Conservation (phyloP, 2,113 vertebrate species). For the Excalfactoria chinensis region DNA sequence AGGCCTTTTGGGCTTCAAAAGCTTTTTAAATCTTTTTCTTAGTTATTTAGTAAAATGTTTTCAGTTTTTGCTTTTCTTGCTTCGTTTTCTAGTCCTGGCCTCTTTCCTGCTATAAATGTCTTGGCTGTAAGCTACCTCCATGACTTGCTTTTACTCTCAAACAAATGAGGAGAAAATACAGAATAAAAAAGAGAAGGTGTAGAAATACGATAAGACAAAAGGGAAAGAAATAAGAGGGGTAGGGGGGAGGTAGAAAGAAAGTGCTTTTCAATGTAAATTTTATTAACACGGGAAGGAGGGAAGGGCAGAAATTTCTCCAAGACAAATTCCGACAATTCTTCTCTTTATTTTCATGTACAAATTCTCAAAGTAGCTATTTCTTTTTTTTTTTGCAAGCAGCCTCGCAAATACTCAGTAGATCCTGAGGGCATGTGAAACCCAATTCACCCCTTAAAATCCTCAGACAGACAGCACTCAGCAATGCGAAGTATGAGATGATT, state of each 20-base stretch:
- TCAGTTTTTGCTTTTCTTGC: neutral
- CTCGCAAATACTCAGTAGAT: neutral
- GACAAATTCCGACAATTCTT: neutral
- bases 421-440: neutral
- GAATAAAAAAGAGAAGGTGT: neutral
- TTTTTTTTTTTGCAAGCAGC: neutral
- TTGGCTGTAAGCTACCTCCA: neutral
- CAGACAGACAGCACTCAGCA: neutral
- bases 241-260: too few species aligned
- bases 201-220: neutral
- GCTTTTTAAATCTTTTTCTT: neutral
- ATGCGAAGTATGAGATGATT: neutral
- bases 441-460: neutral
- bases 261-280: neutral
- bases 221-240: fast-evolving
- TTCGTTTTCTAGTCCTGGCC: neutral
- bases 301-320: neutral
- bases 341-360: neutral
- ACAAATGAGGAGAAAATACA: neutral
- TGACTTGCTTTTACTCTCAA: neutral
- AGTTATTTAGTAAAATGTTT: neutral
- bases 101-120: neutral
- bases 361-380: neutral
- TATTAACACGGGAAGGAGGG: neutral
- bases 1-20: fast-evolving